phyloP scores from a whole-genome alignment of 2,888 invertebrate genomes.

The Meganola albula region DNA sequence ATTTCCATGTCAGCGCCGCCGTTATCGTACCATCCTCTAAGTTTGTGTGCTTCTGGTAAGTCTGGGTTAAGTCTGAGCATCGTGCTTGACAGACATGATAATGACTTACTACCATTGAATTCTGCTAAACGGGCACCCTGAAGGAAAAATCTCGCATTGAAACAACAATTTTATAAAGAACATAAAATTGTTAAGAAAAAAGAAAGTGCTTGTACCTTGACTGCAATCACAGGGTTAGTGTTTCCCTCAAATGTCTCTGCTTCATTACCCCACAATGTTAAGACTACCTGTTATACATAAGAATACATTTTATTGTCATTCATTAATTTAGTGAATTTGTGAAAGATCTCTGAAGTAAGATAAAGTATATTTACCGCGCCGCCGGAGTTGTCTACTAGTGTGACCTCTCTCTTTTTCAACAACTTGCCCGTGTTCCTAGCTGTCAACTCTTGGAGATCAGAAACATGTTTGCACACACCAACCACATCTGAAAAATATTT shows the following conservation, averaged over 20 bases:
- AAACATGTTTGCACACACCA: slow-evolving; percentile 87
- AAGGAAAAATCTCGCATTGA: too few relatives aligned
- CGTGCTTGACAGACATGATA: slow-evolving; percentile 79
- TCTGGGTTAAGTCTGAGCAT: slow-evolving; percentile 91
- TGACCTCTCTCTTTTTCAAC: slow-evolving; percentile 92
- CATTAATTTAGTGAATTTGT: too few relatives aligned
- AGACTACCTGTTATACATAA: too few relatives aligned
- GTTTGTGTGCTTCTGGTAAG: slow-evolving; percentile 87
- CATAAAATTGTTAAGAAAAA: too few relatives aligned
- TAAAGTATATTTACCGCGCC: slow-evolving; percentile 78
- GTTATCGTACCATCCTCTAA: slow-evolving; percentile 95
- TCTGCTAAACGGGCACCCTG: slow-evolving; percentile 88
- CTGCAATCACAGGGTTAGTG: slow-evolving; percentile 87
- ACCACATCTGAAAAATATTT: slow-evolving; percentile 90
- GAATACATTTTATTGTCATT: background rate
- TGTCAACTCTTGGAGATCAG: slow-evolving; percentile 84
- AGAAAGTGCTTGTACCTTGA: too few relatives aligned
- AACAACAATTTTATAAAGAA: too few relatives aligned
- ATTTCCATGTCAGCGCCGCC: slow-evolving; percentile 81
- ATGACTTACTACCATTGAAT: slow-evolving; percentile 88
- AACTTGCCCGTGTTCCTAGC: slow-evolving; percentile 87
- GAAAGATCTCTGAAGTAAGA: too few relatives aligned
- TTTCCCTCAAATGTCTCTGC: slow-evolving; percentile 90
- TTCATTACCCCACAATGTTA: slow-evolving; percentile 95
- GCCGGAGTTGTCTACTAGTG: slow-evolving; percentile 90